These are phyloP conservation scores for Murina feae DNA, from an alignment of 2,113 vertebrate genomes.

Conservation along the genomic window DNA sequence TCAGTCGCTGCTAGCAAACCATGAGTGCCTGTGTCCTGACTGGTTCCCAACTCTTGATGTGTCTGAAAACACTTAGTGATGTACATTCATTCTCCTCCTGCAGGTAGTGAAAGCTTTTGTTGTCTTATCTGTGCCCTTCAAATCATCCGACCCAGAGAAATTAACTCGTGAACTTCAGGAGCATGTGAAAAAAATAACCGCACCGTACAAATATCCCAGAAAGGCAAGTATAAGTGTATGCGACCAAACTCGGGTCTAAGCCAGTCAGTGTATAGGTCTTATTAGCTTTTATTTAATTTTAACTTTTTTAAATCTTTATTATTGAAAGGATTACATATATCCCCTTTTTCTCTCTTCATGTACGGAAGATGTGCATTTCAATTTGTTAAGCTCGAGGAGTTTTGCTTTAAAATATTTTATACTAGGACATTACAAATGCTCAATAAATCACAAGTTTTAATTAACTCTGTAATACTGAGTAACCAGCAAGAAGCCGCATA, in stretches of 20 bases:
- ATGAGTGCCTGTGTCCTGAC: not conserved
- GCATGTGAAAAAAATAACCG: slow-evolving; percentile 88
- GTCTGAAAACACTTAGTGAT: not conserved
- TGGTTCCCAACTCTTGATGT: not conserved
- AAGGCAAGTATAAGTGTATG: slow-evolving; percentile 79
- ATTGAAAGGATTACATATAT: too few relatives aligned
- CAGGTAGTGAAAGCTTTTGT: slow-evolving; percentile 91
- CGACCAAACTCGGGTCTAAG: not conserved
- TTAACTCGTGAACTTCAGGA: slow-evolving; percentile 84
- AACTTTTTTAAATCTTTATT: too few relatives aligned
- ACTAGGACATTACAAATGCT: not conserved
- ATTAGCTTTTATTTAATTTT: not conserved
- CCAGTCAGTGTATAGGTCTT: not conserved
- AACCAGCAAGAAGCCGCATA: not conserved
- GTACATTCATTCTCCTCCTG: not conserved
- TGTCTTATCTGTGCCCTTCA: slow-evolving; percentile 81
- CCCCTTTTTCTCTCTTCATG: not conserved
- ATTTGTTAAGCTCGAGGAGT: not conserved
- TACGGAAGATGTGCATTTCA: not conserved
- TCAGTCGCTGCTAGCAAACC: not conserved
- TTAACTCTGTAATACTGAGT: not conserved
- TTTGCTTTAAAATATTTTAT: slow-evolving; percentile 7
- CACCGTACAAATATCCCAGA: slow-evolving; percentile 91
- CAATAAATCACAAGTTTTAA: not conserved
- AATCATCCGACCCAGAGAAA: slow-evolving; percentile 71